These are phyloP conservation scores for Slavum lentiscoides DNA, from an alignment of 2,888 invertebrate genomes.

Conservation along the genomic window DNA sequence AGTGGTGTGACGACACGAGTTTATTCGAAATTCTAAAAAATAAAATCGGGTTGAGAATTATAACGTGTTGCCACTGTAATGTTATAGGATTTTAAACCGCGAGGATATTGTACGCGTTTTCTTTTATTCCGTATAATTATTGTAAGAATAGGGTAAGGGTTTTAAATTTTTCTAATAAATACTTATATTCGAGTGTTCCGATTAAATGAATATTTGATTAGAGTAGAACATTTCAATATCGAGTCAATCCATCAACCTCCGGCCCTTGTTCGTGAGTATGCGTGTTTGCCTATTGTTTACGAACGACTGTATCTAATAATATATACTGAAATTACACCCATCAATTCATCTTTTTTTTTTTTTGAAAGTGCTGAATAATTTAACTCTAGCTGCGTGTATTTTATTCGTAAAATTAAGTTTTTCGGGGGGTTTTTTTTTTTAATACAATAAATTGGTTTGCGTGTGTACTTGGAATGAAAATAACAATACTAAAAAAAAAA, in stretches of 20 bases:
- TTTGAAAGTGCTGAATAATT: neutral
- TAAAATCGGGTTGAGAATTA: too few relatives aligned
- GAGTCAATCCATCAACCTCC: conserved; percentile 31
- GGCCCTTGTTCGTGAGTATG: conserved; percentile 32
- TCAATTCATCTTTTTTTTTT: neutral
- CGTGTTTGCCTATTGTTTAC: neutral
- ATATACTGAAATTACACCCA: too few relatives aligned
- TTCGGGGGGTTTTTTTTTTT: neutral
- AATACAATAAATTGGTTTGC: conserved; percentile 2
- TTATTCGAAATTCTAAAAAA: too few relatives aligned
- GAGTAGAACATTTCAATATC: neutral
- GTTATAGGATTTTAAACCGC: too few relatives aligned
- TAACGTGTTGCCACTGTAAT: too few relatives aligned
- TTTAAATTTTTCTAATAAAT: neutral
- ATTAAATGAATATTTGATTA: neutral
- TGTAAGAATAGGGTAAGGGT: neutral
- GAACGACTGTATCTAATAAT: neutral
- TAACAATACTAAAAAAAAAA: neutral
- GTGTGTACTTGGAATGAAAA: conserved; percentile 26
- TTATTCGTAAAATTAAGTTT: neutral
- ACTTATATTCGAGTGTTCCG: neutral
- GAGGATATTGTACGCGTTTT: too few relatives aligned
- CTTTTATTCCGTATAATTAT: too few relatives aligned
- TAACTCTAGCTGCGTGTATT: neutral
- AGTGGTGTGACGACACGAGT: too few relatives aligned